Conservation (phyloP, 2,888 invertebrate genomes). For the Agonopterix arenella region DNA sequence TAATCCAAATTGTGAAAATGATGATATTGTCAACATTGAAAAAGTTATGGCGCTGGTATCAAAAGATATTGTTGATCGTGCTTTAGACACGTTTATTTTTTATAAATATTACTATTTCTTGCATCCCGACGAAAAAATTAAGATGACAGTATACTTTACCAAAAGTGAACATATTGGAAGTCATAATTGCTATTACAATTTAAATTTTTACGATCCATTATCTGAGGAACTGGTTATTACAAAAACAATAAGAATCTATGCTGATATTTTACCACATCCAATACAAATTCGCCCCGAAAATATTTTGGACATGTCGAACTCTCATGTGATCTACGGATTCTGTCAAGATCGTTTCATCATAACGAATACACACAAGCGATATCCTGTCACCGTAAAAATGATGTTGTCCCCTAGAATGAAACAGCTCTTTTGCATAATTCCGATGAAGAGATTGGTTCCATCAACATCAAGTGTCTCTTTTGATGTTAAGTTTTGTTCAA, state of each 20-base stretch:
- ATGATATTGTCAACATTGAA: not conserved
- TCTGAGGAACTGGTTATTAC: not conserved
- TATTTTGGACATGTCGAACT: constrained; percentile 27
- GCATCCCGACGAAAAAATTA: constrained; percentile 14
- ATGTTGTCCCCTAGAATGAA: constrained; percentile 22
- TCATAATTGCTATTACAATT: constrained; percentile 5
- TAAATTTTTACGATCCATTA: not conserved
- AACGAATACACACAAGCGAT: constrained; percentile 23
- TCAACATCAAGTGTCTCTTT: constrained; percentile 17
- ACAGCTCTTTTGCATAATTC: constrained; percentile 22
- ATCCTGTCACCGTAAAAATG: constrained; percentile 22
- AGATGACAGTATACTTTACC: constrained; percentile 24
- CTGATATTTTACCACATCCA: constrained; percentile 4
- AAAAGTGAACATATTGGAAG: constrained; percentile 20
- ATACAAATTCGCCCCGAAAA: constrained; percentile 1
- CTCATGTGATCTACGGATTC: constrained; percentile 20
- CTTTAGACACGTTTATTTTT: constrained; percentile 27
- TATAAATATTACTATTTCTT: constrained; percentile 20
- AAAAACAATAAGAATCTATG: constrained; percentile 4
- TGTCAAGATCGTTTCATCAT: constrained; percentile 23
- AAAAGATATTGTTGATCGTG: constrained; percentile 16
- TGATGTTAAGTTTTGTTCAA: constrained; percentile 19
- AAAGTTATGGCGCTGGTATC: not conserved
- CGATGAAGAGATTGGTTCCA: constrained; percentile 19
- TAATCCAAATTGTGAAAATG: no score